phyloP scores from a whole-genome alignment of 2,797 vertebrate species.

The Eleutherodactylus coqui region DNA sequence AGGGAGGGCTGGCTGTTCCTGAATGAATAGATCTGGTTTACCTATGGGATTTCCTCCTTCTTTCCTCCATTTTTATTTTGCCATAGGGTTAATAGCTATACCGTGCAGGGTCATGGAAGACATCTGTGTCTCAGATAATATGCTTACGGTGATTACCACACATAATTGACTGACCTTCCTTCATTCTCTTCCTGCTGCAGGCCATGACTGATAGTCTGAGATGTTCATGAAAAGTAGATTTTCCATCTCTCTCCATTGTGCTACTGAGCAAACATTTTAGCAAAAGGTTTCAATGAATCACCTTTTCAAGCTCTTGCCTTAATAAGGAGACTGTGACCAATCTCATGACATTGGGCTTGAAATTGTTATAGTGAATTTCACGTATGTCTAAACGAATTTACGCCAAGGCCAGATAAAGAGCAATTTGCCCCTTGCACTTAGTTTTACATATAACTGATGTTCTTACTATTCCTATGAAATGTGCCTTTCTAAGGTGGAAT shows the following conservation, averaged over 20 bases:
- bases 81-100: conserved; percentile 88
- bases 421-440: neutral
- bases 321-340: conserved; percentile 81
- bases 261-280: conserved; percentile 95
- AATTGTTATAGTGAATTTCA: conserved; percentile 68
- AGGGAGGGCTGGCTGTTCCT: conserved; percentile 75
- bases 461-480: neutral
- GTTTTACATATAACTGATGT: neutral
- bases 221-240: conserved; percentile 82
- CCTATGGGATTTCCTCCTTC: conserved; percentile 74
- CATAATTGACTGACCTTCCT: conserved; percentile 96
- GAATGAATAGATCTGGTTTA: conserved; percentile 79
- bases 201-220: conserved; percentile 82
- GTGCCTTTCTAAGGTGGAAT: neutral
- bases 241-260: conserved; percentile 86
- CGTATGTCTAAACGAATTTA: conserved; percentile 71
- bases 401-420: conserved; percentile 56
- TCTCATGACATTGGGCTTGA: conserved; percentile 76
- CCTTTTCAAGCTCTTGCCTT: conserved; percentile 78
- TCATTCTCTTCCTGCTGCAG: conserved; percentile 83
- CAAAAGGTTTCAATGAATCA: conserved; percentile 86
- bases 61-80: conserved; percentile 82
- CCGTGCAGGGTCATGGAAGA: conserved; percentile 93
- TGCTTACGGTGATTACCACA: conserved; percentile 93
- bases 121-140: conserved; percentile 93